Evolutionary conservation across 2,797 vertebrate species (phyloP), one percentile per base, ranked within the genome.

Genomic region (Spondyliosoma cantharus): DNA sequence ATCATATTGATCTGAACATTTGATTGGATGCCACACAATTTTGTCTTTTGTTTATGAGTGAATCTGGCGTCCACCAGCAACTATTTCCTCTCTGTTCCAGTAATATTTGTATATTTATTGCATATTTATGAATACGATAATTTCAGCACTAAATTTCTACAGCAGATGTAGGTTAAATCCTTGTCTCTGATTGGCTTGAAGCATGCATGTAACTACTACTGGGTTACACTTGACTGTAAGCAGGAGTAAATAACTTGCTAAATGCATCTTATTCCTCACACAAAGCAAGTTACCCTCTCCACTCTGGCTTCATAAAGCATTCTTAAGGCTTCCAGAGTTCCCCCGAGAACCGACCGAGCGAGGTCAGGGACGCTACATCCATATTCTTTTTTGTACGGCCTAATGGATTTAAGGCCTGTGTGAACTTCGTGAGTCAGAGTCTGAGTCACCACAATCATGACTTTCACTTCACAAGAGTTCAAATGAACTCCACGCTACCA

Each of bases 401-500:
- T 85, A 76, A 85, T 82, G 74, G 76, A 84, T 76, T 71, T 75
- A 61, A 57, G 16, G 59, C 49, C 20, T 13, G 22, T 43, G 74
- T 70, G 68, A 54, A 68, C 66, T 50, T 50, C 54, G 58, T 82
- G 86, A 90, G 74, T 83, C 90, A 78, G 60, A 74, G 43, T 43
- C 52, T 82, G 82, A 89, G 62, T 89, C 88, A 85, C 72, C 6
- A 9, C 1, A 53, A 68, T 79, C 64, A 46, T 50, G 61, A 63
- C 37, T 76, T 56, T 57, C 50, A 46, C 24, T 64, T 58, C 50
- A 57, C 9, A 24, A 54, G 15, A 64, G 42, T 46, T 75, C 57
- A 43, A 60, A 71, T 49, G 12, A 56, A 74, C 62, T 66, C 46
- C 57, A 53, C 53, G 22, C 2, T 20, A 24, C 43, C 56, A n/a